Conservation (phyloP, 2,797 vertebrate genomes). For the Takifugu ocellatus region DNA sequence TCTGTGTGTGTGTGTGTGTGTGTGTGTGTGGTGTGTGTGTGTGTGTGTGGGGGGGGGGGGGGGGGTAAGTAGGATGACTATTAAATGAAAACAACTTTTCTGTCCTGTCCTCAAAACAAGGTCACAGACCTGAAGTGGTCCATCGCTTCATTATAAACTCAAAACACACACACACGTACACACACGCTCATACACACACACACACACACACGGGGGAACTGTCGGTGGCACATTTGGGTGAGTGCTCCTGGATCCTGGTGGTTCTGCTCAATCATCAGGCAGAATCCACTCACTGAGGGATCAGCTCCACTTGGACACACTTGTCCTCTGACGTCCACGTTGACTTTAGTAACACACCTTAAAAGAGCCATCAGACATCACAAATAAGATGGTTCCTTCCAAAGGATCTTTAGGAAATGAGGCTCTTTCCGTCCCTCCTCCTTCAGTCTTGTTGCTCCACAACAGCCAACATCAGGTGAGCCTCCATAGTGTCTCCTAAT, state of each 20-base stretch:
- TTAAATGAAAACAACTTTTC: slow-evolving; percentile 39
- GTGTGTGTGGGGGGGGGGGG: not conserved
- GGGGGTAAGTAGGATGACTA: not conserved
- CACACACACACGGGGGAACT: slow-evolving; percentile 35
- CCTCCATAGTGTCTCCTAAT: too few species aligned
- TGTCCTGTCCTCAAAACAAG: slow-evolving; percentile 41
- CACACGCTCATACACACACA: slow-evolving; percentile 11
- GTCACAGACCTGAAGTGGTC: slow-evolving; percentile 30
- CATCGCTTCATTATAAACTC: slow-evolving; percentile 39
- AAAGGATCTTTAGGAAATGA: too few species aligned
- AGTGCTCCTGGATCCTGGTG: slow-evolving; percentile 24
- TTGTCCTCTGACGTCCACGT: too few species aligned
- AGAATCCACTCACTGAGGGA: too few species aligned
- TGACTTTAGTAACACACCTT: too few species aligned
- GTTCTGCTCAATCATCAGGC: too few species aligned
- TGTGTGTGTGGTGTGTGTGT: slow-evolving; percentile 17
- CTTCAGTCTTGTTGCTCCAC: too few species aligned
- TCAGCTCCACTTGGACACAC: too few species aligned
- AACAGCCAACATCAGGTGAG: too few species aligned
- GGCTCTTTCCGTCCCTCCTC: too few species aligned
- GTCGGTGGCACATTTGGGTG: slow-evolving; percentile 58
- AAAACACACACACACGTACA: slow-evolving; percentile 9
- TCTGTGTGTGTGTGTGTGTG: slow-evolving; percentile 7
- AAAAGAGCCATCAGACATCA: too few species aligned
- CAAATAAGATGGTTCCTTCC: too few species aligned